phyloP scores from a whole-genome alignment of 2,888 invertebrate species.

The Gryllus longicercus region DNA sequence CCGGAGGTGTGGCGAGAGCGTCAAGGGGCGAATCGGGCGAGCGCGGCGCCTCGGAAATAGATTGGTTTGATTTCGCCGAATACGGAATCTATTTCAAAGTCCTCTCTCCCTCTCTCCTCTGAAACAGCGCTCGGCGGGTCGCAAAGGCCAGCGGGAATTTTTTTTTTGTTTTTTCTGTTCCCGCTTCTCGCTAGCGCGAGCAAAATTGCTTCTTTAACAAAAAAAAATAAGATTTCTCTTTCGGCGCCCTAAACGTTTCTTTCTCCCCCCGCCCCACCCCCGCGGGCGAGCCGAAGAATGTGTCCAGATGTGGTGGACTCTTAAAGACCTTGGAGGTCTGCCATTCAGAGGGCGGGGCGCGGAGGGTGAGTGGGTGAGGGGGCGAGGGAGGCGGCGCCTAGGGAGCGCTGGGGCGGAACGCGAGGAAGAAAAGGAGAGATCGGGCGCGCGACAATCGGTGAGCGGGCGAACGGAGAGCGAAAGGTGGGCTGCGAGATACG shows the following conservation, averaged over 20 bases:
- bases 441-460: not conserved
- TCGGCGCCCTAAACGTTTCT: not conserved
- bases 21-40: not conserved
- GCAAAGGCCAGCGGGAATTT: not conserved
- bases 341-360: not conserved
- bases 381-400: not conserved
- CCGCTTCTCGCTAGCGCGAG: not conserved
- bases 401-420: not conserved
- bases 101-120: not conserved
- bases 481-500: not conserved
- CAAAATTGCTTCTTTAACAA: constrained; percentile 9
- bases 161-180: not conserved
- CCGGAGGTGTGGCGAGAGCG: not conserved
- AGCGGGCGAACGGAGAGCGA: not conserved
- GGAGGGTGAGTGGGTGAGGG: not conserved
- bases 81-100: constrained; percentile 17
- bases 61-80: constrained; percentile 17
- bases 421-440: not conserved
- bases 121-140: not conserved
- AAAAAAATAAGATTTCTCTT: constrained; percentile 10
- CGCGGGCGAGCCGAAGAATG: not conserved
- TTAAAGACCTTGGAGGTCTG: not conserved
- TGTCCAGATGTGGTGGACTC: constrained; percentile 8
- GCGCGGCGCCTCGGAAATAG: not conserved
- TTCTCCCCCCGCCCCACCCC: not conserved